A percentile compares a stretch with the other conserved stretches of the same genome.
Conservation (phyloP, 2,888 invertebrate genomes). For the Achlya flavicornis region DNA sequence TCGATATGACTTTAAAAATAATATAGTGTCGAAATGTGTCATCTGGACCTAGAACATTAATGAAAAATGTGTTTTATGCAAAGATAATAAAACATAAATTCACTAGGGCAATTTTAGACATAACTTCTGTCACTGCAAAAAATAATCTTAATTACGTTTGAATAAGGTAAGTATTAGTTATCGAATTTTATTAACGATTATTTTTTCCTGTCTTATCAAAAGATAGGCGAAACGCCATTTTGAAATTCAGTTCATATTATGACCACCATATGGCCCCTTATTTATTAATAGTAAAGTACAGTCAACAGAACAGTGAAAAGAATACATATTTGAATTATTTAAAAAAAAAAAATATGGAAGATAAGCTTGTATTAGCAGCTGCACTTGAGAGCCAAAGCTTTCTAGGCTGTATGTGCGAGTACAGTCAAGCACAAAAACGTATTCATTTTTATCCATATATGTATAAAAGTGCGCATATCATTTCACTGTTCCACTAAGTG, state of each 20-base stretch:
- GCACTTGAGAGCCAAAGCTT: no score
- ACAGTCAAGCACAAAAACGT: not conserved
- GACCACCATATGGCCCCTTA: conserved; percentile 32
- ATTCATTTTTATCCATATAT: not conserved
- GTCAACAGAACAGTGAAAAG: conserved; percentile 32
- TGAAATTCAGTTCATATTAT: conserved; percentile 25
- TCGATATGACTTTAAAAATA: conserved; percentile 26
- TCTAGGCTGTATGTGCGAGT: not conserved
- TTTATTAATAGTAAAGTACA: conserved; percentile 29
- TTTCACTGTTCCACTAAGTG: not conserved
- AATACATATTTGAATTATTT: conserved; percentile 9
- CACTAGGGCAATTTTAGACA: not conserved
- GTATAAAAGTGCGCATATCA: not conserved
- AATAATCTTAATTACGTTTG: not conserved
- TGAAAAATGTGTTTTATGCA: not conserved
- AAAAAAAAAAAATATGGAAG: no score
- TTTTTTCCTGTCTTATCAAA: conserved; percentile 6
- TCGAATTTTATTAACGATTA: not conserved
- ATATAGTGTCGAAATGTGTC: not conserved
- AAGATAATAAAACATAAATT: not conserved
- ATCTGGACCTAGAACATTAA: not conserved
- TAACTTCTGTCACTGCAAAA: not conserved
- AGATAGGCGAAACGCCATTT: not conserved
- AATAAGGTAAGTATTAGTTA: not conserved
- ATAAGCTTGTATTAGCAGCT: not conserved